These are phyloP conservation scores for Casuarius casuarius DNA, from an alignment of 2,113 vertebrate species.

Conservation along the genomic window DNA sequence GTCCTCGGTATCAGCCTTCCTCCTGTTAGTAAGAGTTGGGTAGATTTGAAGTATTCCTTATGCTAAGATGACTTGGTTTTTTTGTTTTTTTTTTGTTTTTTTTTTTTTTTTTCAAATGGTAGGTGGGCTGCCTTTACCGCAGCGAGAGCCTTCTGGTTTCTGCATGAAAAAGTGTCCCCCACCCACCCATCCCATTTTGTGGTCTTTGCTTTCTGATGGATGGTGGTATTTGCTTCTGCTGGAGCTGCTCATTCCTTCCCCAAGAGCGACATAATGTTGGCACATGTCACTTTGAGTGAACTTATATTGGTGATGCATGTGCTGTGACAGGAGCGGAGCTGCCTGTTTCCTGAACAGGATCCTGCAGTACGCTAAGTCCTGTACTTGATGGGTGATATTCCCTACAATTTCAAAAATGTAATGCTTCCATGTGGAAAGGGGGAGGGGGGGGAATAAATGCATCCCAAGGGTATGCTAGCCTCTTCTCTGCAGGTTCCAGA, in stretches of 20 bases:
- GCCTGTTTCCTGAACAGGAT: background rate
- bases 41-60: background rate
- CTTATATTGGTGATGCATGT: background rate
- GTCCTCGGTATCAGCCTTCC: background rate
- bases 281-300: background rate
- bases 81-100: background rate
- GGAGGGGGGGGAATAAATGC: background rate
- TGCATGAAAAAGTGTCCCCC: background rate
- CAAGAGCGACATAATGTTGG: background rate
- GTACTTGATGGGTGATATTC: background rate
- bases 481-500: background rate
- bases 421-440: background rate
- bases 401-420: background rate
- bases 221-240: background rate
- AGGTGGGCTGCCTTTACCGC: background rate
- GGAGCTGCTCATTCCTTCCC: background rate
- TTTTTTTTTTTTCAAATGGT: background rate
- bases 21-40: background rate
- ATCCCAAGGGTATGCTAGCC: background rate
- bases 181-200: background rate
- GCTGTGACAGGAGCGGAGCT: background rate
- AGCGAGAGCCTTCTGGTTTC: background rate
- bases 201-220: background rate
- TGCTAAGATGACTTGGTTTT: background rate
- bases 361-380: background rate